Conservation (phyloP, 2,113 vertebrate species). For the Procavia capensis region DNA sequence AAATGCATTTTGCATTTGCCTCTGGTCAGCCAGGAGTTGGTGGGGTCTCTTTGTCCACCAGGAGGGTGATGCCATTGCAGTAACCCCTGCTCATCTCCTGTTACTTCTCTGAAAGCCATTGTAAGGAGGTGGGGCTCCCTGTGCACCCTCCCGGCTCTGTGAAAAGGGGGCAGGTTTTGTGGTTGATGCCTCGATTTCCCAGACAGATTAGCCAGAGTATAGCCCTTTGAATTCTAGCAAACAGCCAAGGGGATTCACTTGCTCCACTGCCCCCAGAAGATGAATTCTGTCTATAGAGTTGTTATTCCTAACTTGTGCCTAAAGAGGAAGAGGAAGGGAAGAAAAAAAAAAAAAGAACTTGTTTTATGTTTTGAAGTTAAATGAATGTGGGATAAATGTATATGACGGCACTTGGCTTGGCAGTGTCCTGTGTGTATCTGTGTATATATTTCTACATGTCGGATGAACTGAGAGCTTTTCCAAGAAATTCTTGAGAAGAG, state of each 20-base stretch:
- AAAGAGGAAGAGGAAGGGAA: constrained; percentile 30
- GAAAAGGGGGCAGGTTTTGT: not conserved
- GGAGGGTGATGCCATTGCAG: not conserved
- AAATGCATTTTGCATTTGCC: not conserved
- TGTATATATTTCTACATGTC: constrained; percentile 86
- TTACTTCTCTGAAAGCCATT: constrained; percentile 13
- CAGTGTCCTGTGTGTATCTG: constrained; percentile 85
- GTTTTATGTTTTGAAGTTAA: constrained; percentile 89
- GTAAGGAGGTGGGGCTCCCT: not conserved
- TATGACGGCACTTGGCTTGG: too few relatives aligned
- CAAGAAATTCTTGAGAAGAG: too few relatives aligned
- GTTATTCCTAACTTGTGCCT: constrained; percentile 84
- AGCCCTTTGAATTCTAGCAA: constrained; percentile 72
- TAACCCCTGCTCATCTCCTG: not conserved
- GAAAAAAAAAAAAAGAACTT: constrained; percentile 84
- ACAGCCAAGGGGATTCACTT: constrained; percentile 67
- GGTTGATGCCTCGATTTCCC: constrained; percentile 19
- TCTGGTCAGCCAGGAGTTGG: not conserved
- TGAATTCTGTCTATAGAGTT: constrained; percentile 83
- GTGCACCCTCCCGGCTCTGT: not conserved
- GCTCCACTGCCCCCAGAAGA: constrained; percentile 76
- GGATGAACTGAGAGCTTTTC: constrained; percentile 83
- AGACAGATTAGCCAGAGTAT: constrained; percentile 48
- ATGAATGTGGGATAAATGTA: constrained; percentile 88
- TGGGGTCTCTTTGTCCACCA: not conserved